Evolutionary conservation across 1,140 invertebrate species (phyloP).

Genomic region (Drosophila grimshawi): DNA sequence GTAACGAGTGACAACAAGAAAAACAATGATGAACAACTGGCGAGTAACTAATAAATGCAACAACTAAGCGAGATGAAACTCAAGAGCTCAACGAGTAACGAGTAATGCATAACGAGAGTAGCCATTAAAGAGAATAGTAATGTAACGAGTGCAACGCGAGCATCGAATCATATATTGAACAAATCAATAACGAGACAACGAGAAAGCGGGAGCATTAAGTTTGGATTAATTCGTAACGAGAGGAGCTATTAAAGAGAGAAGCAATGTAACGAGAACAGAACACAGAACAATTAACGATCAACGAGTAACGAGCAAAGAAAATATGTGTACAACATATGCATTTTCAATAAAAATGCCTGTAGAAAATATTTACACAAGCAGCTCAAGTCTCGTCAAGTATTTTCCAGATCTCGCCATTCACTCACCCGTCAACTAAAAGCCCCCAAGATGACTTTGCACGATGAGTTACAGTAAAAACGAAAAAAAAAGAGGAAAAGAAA

Average conservation of each 20-base stretch:
- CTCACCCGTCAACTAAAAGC: neutral
- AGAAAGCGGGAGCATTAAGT: no score
- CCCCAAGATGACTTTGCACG: neutral
- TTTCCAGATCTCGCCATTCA: neutral
- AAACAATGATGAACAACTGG: neutral
- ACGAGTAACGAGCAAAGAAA: neutral
- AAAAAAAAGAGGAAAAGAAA: neutral
- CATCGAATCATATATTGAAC: no score
- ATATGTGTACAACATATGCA: neutral
- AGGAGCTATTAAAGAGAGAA: no score
- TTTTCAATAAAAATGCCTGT: neutral
- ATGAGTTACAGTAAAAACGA: neutral
- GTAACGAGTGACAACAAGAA: neutral
- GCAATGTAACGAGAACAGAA: no score
- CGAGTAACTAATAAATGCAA: no score
- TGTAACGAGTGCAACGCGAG: no score
- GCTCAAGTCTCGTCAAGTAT: constrained; percentile 8
- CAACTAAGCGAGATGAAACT: no score
- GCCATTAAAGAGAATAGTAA: no score
- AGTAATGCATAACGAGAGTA: neutral
- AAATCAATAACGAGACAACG: no score
- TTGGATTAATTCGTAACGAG: neutral
- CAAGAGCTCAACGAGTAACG: neutral
- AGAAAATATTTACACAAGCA: constrained; percentile 9
- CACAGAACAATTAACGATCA: neutral